Evolutionary conservation across 2,888 invertebrate species (phyloP).

Genomic region (Melanophora roralis): DNA sequence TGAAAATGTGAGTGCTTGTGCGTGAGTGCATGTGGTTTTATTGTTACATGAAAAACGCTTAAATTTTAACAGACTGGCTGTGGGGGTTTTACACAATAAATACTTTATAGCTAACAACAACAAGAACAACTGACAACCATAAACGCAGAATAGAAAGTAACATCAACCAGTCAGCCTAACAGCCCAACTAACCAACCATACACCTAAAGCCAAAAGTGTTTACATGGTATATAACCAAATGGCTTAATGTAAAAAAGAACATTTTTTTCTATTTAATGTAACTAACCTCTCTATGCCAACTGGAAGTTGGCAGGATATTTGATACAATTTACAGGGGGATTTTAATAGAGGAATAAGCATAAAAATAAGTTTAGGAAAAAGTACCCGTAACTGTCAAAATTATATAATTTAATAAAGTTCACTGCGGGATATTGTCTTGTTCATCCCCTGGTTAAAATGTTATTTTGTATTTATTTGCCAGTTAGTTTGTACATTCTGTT

Average conservation of each 20-base stretch:
- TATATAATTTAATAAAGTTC: constrained; percentile 77
- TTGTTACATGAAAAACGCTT: constrained; percentile 50
- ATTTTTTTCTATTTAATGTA: constrained; percentile 45
- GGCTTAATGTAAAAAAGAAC: background rate
- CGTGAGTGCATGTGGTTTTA: constrained; percentile 39
- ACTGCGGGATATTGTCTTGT: constrained; percentile 74
- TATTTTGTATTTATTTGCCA: background rate
- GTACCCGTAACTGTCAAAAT: constrained; percentile 74
- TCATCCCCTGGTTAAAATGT: constrained; percentile 49
- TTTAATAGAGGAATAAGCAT: constrained; percentile 28
- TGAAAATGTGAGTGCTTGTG: background rate
- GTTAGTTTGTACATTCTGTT: background rate
- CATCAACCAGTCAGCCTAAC: constrained; percentile 20
- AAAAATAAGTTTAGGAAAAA: constrained; percentile 28
- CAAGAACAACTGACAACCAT: constrained; percentile 45
- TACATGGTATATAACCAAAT: constrained; percentile 43
- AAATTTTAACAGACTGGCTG: constrained; percentile 14
- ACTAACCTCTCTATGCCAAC: constrained; percentile 32
- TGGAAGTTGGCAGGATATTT: constrained; percentile 31
- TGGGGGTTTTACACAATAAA: background rate
- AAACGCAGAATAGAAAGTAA: constrained; percentile 17
- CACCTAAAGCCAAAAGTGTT: constrained; percentile 24
- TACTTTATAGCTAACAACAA: constrained; percentile 30
- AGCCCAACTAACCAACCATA: constrained; percentile 9
- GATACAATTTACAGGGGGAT: constrained; percentile 16